Evolutionary conservation across 2,888 invertebrate species (phyloP), one percentile per base, ranked within the genome.

Genomic region (Zygothrica quintamaculata): DNA sequence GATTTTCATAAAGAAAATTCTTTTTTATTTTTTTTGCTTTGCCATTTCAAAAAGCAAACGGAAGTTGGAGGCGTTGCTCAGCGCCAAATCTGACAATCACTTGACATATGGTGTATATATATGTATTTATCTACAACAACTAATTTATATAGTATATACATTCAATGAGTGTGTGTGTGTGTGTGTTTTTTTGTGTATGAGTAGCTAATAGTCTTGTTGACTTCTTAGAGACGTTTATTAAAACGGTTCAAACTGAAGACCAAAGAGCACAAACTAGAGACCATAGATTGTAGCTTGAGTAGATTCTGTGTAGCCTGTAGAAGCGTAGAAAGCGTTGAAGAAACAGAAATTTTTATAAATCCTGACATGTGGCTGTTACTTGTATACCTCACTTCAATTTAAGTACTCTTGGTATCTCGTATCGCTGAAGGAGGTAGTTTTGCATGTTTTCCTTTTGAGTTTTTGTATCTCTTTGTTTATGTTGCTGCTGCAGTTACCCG

Each of bases 11-110:
- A 2, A 22, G 3, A 22, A 22, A 22, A 15, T 47, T 31, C 34
- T 55, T 34, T 29, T 12, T 11, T 43, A 51, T 48, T 31, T 43
- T 26, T 26, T 64, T 58, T 55, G 34, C 65, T 22, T 22, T 3
- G 1, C 40, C 1, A 3, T 22, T 22, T 22, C 61, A 73, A 74
- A 76, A 70, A 65, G 69, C 73, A 74, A 88, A 87, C 88, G 88
- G 89, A 87, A 87, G 89, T 87, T 79, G 87, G 84, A 88, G 89
- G 89, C 88, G 89, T 87, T 85, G 64, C 84, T 70, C 70, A 65
- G 65, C 69, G 69, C 75, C 87, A 81, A 84, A 68, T 80, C 80
- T 68, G 81, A 87, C 76, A 75, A 82, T 65, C 84, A 73, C 61
- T 77, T 69, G 59, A 50, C 69, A 69, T 76, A 73, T 80, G 75